phyloP scores from a whole-genome alignment of 2,797 vertebrate genomes.

The Vespertilio murinus region DNA sequence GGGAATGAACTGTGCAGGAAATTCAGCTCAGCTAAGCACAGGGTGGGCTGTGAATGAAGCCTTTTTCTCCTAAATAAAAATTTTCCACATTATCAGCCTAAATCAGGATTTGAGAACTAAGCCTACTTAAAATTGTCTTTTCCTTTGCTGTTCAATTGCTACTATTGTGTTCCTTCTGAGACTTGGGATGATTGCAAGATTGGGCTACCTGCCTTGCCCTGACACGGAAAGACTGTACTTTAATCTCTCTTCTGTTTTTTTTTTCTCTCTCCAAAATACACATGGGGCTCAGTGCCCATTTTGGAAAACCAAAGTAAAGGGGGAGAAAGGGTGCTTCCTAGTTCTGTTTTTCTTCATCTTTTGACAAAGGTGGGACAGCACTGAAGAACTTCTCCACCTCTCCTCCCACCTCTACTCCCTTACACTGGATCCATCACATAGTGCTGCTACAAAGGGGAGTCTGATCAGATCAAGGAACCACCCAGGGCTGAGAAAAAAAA shows the following conservation, averaged over 20 bases:
- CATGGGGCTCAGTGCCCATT: not conserved
- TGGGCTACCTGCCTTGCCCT: conserved; percentile 37
- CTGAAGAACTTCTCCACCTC: too few species aligned
- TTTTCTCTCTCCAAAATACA: conserved; percentile 44
- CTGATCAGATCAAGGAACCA: not conserved
- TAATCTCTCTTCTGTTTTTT: conserved; percentile 53
- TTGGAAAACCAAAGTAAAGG: conserved; percentile 14
- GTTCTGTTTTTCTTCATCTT: not conserved
- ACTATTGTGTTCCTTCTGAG: conserved; percentile 63
- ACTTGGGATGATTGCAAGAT: conserved; percentile 45
- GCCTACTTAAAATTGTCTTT: conserved; percentile 70
- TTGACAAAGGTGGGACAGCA: not conserved
- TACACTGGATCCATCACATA: not conserved
- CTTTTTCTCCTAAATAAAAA: conserved; percentile 72
- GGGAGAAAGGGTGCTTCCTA: not conserved
- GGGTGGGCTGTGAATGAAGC: conserved; percentile 70
- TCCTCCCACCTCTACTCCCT: not conserved
- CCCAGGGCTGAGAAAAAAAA: not conserved
- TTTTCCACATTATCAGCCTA: conserved; percentile 73
- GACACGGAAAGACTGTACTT: not conserved
- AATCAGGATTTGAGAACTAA: conserved; percentile 75
- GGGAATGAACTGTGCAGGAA: conserved; percentile 74
- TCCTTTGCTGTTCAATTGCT: conserved; percentile 65
- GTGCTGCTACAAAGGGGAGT: not conserved
- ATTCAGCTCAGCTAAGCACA: conserved; percentile 67